Conservation (phyloP, 35 echinoderm and acorn worm genomes). For the Apostichopus japonicus region DNA sequence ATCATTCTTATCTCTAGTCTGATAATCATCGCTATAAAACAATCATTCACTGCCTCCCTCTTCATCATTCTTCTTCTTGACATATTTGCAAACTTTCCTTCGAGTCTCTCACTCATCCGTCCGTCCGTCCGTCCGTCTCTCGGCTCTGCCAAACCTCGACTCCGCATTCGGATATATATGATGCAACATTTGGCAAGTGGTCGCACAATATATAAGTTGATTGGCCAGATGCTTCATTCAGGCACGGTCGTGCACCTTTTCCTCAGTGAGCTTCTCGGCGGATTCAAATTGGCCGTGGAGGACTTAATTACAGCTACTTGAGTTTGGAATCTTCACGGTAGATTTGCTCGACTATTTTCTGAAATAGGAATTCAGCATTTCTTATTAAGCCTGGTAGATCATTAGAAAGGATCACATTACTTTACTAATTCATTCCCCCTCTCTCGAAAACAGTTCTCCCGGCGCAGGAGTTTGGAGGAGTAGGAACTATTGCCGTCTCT, state of each 20-base stretch:
- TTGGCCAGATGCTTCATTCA: conserved; percentile 7
- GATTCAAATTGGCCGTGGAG: conserved; percentile 25
- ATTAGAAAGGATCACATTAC: background rate
- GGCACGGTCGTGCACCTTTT: conserved; percentile 3
- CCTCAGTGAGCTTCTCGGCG: background rate
- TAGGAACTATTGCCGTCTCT: background rate
- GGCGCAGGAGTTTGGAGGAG: background rate
- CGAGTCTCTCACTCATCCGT: background rate
- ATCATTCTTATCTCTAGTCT: background rate
- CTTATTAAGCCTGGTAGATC: background rate
- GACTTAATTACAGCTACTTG: conserved; percentile 39
- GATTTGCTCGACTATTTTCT: background rate
- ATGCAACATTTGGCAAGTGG: background rate
- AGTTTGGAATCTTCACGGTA: background rate
- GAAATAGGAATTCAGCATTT: conserved; percentile 10
- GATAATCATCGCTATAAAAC: background rate
- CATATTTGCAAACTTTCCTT: background rate
- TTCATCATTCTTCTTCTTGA: background rate
- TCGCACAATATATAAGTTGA: background rate
- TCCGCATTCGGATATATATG: background rate
- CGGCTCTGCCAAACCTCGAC: background rate
- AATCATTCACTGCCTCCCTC: background rate
- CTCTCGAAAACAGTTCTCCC: background rate
- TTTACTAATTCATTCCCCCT: conserved; percentile 13
- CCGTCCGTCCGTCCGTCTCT: background rate